These are phyloP conservation scores for Lates japonicus DNA, from an alignment of 2,797 vertebrate genomes.

Conservation along the genomic window DNA sequence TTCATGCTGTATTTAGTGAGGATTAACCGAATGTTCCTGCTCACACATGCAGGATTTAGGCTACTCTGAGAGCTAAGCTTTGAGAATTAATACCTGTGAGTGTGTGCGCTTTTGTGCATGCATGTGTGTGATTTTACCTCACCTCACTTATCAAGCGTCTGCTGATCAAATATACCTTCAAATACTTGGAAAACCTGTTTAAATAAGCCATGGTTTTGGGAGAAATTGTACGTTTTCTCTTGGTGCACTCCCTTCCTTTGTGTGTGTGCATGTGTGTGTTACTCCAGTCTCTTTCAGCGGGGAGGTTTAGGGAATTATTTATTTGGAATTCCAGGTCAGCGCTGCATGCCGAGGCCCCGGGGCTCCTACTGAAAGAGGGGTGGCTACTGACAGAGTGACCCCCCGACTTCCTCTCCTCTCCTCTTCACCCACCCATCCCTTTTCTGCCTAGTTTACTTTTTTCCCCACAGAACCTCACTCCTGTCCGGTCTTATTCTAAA, in stretches of 20 bases:
- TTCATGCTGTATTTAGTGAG: constrained; percentile 45
- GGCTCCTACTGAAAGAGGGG: constrained; percentile 47
- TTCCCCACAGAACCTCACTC: constrained; percentile 9
- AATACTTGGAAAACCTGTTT: constrained; percentile 18
- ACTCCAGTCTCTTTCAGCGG: constrained; percentile 14
- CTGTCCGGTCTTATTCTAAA: constrained; percentile 16
- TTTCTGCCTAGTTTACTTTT: constrained; percentile 20
- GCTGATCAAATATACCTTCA: constrained; percentile 38
- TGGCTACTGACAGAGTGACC: constrained; percentile 59
- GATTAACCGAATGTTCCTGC: constrained; percentile 52
- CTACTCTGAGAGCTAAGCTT: constrained; percentile 35
- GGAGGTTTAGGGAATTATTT: constrained; percentile 70
- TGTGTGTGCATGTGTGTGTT: constrained; percentile 11
- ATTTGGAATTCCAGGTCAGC: constrained; percentile 81
- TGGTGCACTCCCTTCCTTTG: neutral
- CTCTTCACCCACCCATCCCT: constrained; percentile 2
- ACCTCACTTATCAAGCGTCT: constrained; percentile 2
- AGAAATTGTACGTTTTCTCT: constrained; percentile 30
- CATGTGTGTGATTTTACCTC: constrained; percentile 14
- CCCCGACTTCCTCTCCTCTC: constrained; percentile 32
- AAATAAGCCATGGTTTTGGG: constrained; percentile 27
- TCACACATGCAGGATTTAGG: constrained; percentile 48
- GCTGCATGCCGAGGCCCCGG: constrained; percentile 55
- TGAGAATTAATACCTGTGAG: constrained; percentile 38
- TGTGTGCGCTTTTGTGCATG: constrained; percentile 4